Evolutionary conservation across 2,888 invertebrate species (phyloP).

Genomic region (Oligia latruncula): DNA sequence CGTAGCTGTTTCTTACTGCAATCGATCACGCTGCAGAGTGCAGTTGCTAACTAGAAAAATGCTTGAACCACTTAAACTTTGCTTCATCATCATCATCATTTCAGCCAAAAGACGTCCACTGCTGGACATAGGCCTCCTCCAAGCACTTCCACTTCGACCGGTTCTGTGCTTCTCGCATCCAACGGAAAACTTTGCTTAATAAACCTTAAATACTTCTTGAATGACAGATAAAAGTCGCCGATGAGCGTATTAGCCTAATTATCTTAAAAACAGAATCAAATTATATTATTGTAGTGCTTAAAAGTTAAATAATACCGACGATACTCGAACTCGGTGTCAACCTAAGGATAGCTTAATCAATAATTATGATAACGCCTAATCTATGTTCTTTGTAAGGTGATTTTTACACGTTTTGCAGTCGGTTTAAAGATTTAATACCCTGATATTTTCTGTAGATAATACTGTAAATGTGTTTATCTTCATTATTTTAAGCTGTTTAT

Average conservation of each 20-base stretch:
- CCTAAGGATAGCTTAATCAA: conserved; percentile 21
- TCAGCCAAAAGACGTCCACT: too few relatives aligned
- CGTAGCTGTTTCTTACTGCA: conserved; percentile 6
- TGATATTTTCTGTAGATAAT: conserved; percentile 36
- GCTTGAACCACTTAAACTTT: neutral
- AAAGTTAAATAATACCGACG: conserved; percentile 27
- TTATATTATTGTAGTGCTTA: conserved; percentile 2
- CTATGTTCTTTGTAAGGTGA: conserved; percentile 13
- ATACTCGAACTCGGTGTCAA: conserved; percentile 14
- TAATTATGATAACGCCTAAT: conserved; percentile 39
- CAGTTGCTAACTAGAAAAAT: conserved; percentile 5
- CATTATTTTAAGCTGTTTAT: conserved; percentile 52
- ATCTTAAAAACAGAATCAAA: neutral
- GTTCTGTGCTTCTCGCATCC: too few relatives aligned
- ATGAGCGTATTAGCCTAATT: neutral
- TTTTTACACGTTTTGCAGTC: conserved; percentile 42
- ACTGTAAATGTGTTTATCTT: conserved; percentile 21
- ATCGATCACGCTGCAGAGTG: neutral
- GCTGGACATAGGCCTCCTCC: too few relatives aligned
- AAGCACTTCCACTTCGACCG: too few relatives aligned
- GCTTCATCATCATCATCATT: too few relatives aligned
- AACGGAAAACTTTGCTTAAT: neutral
- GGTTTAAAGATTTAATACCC: conserved; percentile 33
- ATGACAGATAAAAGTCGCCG: neutral
- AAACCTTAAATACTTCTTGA: neutral